Evolutionary conservation across 2,888 invertebrate genomes (phyloP), one percentile per base, ranked within the genome.

Genomic region (Ephialtes manifestator): DNA sequence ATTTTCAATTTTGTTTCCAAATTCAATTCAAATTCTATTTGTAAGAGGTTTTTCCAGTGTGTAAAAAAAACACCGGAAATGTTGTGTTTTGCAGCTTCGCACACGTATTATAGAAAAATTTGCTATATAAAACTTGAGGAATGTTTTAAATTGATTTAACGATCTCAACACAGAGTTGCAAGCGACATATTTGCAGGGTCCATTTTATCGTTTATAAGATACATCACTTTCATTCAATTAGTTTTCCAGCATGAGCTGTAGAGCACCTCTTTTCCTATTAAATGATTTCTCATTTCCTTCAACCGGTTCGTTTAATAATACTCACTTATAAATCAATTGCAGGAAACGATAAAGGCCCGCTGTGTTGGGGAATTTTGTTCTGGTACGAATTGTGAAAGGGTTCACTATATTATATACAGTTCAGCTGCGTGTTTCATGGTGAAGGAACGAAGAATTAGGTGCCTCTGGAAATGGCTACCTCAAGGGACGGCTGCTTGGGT

Each of bases 361-460:
- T 71, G 67, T 15, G 39, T 74, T 65, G 18, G 51, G 68, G 68
- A 81, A 60, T 81, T 75, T 81, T 35, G 48, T 74, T 43, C 63
- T 48, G 35, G 15, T 65, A 11, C 24, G 35, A 72, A 39, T 39
- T 43, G 55, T 20, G 55, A 48, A 65, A 24, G 28, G 10, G 60
- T 78, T 78, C n/a, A 24, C 48, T 58, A 28, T 39, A 77, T 28
- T 15, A 35, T 46, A 15, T 58, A 48, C 15, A 8, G 53, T 35
- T 39, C 13, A 48, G 68, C 65, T 20, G 75, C 35, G 48, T 75
- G 48, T 70, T 74, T 18, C 51, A 70, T 43, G 39, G 39, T 72
- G 72, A 24, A 65, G 67, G 58, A 63, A 68, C 39, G 68, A 74
- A 60, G 53, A 75, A 83, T 75, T 75, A 79, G 83, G 60, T 60